These are phyloP conservation scores for Andrena fulva DNA, from an alignment of 2,888 invertebrate species.

Conservation along the genomic window DNA sequence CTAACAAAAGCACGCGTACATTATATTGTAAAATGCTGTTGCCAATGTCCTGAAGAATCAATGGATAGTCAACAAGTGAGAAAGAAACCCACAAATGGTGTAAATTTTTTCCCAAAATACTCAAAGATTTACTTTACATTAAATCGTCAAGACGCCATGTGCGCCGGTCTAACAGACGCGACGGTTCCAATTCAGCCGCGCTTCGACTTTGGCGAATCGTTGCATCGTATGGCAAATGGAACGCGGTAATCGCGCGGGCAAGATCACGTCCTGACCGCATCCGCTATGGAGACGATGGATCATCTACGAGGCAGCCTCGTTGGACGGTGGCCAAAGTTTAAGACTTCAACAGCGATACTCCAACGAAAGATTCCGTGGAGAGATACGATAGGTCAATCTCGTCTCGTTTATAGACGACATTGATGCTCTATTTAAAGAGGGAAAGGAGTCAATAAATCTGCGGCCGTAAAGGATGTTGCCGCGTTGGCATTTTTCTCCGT, in stretches of 20 bases:
- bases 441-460: constrained; percentile 49
- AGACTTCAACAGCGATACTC: constrained; percentile 26
- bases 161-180: too few relatives aligned
- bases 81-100: too few relatives aligned
- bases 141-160: too few relatives aligned
- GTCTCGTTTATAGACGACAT: constrained; percentile 53
- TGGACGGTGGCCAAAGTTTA: constrained; percentile 43
- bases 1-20: too few relatives aligned
- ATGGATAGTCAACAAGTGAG: too few relatives aligned
- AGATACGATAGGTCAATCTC: constrained; percentile 53
- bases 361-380: constrained; percentile 32
- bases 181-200: too few relatives aligned
- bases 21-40: too few relatives aligned
- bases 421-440: constrained; percentile 55
- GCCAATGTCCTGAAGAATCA: too few relatives aligned
- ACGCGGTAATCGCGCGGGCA: not conserved
- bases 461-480: constrained; percentile 38
- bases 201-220: not conserved
- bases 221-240: not conserved
- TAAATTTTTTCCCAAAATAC: too few relatives aligned
- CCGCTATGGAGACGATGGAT: constrained; percentile 29
- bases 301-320: constrained; percentile 13
- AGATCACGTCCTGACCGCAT: not conserved
- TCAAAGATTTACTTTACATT: too few relatives aligned
- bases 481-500: constrained; percentile 29